Evolutionary conservation across 1,140 invertebrate species (phyloP).

Genomic region (Pissodes strobi): DNA sequence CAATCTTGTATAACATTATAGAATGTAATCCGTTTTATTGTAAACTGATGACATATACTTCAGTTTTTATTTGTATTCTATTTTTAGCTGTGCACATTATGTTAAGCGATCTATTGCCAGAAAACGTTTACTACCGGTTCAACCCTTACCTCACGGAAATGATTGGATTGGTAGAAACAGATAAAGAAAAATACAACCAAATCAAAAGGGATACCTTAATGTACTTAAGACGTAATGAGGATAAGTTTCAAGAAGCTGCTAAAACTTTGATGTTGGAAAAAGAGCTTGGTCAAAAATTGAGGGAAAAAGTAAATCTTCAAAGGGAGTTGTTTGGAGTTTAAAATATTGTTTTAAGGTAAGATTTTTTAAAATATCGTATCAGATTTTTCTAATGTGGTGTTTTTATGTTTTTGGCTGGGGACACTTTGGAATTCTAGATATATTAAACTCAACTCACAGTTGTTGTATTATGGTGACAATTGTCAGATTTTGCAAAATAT

Average conservation of each 20-base stretch:
- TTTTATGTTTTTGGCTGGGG: too few relatives aligned
- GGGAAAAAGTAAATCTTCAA: constrained; percentile 57
- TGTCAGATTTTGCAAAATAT: too few relatives aligned
- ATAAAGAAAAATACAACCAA: constrained; percentile 67
- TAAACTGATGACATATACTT: too few relatives aligned
- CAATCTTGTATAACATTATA: too few relatives aligned
- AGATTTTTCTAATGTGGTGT: too few relatives aligned
- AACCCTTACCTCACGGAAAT: constrained; percentile 88
- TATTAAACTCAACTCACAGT: too few relatives aligned
- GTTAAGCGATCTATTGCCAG: constrained; percentile 79
- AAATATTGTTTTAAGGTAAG: constrained; percentile 2
- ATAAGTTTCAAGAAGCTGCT: constrained; percentile 68
- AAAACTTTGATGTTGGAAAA: constrained; percentile 58
- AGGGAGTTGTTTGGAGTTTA: constrained; percentile 38
- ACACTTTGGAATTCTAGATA: too few relatives aligned
- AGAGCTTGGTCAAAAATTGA: constrained; percentile 54
- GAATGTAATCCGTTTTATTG: too few relatives aligned
- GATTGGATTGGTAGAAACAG: constrained; percentile 81
- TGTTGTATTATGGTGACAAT: too few relatives aligned
- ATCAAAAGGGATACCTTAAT: constrained; percentile 70
- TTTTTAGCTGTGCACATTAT: constrained; percentile 76
- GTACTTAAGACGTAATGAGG: constrained; percentile 78
- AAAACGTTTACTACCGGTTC: constrained; percentile 82
- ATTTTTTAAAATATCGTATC: too few relatives aligned
- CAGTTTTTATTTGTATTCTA: not conserved